These are phyloP conservation scores for Camelus bactrianus DNA, from an alignment of 2,113 vertebrate species.

Conservation along the genomic window DNA sequence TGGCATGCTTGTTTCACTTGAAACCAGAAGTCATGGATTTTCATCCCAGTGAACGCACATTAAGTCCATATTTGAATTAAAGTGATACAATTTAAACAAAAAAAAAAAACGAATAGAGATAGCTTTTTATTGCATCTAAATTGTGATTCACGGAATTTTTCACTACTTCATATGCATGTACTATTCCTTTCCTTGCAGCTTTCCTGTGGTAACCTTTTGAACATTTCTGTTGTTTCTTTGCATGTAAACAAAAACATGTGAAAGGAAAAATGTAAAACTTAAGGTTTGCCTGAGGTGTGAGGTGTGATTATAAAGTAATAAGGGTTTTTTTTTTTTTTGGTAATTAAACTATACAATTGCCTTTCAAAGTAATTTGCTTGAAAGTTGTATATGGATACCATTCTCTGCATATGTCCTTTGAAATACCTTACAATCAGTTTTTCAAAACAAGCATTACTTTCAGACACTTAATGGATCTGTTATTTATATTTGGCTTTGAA, in stretches of 20 bases:
- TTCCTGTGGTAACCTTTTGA: background rate
- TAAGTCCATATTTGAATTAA: slow-evolving; percentile 42
- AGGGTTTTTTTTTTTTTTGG: background rate
- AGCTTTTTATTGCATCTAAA: background rate
- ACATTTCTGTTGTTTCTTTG: slow-evolving; percentile 35
- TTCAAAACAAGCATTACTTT: slow-evolving; percentile 32
- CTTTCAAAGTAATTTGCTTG: slow-evolving; percentile 50
- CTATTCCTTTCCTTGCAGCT: background rate
- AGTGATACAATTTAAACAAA: slow-evolving; percentile 15
- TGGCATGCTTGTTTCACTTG: background rate
- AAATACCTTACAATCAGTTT: background rate
- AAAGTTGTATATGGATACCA: background rate
- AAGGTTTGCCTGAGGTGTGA: background rate
- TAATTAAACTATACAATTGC: slow-evolving; percentile 10
- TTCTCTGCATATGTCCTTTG: slow-evolving; percentile 9
- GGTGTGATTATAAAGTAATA: slow-evolving; percentile 28
- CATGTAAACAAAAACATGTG: background rate
- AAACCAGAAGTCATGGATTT: slow-evolving; percentile 36
- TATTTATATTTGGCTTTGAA: slow-evolving; percentile 41
- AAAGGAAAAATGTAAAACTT: slow-evolving; percentile 16
- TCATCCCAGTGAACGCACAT: slow-evolving; percentile 5
- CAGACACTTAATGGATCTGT: background rate
- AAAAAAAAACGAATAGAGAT: background rate
- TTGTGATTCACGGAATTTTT: background rate
- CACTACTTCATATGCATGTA: background rate